Evolutionary conservation across 2,888 invertebrate species (phyloP).

Genomic region (Lucinisca nassula): DNA sequence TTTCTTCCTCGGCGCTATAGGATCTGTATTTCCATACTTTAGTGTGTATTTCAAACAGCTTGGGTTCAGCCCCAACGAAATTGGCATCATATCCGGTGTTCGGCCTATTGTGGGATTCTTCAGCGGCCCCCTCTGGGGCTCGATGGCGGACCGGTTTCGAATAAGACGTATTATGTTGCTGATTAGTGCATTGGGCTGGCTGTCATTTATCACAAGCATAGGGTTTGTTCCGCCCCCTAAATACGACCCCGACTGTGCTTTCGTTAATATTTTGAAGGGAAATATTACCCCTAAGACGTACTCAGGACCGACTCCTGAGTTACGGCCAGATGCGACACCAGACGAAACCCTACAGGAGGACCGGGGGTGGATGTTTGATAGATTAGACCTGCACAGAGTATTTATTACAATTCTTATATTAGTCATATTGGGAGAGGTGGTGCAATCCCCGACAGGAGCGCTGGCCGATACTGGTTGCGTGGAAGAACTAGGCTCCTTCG

Average conservation of each 20-base stretch:
- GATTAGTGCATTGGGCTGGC: constrained; percentile 70
- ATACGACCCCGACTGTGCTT: constrained; percentile 48
- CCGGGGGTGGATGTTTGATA: constrained; percentile 73
- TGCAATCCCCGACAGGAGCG: constrained; percentile 71
- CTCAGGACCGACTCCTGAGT: neutral
- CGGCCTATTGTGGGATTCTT: constrained; percentile 72
- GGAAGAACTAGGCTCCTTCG: constrained; percentile 66
- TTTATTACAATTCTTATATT: constrained; percentile 66
- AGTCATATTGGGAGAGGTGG: constrained; percentile 69
- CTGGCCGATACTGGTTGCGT: constrained; percentile 73
- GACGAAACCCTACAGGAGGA: constrained; percentile 66
- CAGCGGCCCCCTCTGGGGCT: constrained; percentile 73
- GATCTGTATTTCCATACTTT: constrained; percentile 72
- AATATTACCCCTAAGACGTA: neutral
- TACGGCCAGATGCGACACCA: constrained; percentile 36
- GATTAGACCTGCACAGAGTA: constrained; percentile 42
- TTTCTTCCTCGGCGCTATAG: constrained; percentile 71
- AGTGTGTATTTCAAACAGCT: constrained; percentile 73
- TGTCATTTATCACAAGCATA: constrained; percentile 66
- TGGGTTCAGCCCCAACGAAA: constrained; percentile 73
- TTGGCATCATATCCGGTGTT: constrained; percentile 72
- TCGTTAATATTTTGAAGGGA: constrained; percentile 48
- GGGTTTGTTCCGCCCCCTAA: constrained; percentile 70
- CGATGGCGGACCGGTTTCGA: constrained; percentile 70
- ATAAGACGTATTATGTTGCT: constrained; percentile 66